Base-by-base conservation (phyloP, 2,888 invertebrate species). In the Pecten maximus region DNA sequence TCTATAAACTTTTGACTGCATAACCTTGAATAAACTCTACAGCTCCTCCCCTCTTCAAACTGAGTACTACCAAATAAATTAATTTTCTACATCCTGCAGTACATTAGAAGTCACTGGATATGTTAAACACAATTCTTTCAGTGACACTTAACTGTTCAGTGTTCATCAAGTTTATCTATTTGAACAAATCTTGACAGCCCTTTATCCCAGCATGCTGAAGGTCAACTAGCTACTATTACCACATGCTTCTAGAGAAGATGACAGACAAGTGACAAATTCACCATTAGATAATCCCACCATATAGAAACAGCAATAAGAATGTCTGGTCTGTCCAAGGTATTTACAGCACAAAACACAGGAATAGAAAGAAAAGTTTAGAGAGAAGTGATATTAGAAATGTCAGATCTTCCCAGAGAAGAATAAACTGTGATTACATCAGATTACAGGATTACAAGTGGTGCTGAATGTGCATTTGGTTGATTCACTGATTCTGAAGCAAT, bases 401-500 rank as follows among this genome's bases (percentile, higher is more conserved):
- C 44, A 10, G 8, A 6, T 12, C 12, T 6, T 44, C 6, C 44
- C 6, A 44, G 6, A 44, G 44, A 44, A 44, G 44, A n/a, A n/a
- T n/a, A n/a, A n/a, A 19, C 0, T 74, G 74, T 74, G 8, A 74
- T 74, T 10, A 15, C 10, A 35, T 74, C 23, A 74, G 28, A 60
- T 28, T 10, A 54, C 50, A 54, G 19, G 4, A 60, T 28, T 28
- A 74, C 15, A 19, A 28, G 74, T 35, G 35, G 74, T 74, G 74
- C 74, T 74, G 28, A 74, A 10, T 60, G 28, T 35, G 35, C 23
- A 35, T 74, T 6, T 28, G 74, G 74, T 28, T 74, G 74, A 74
- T 74, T 74, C 74, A 74, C 74, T 74, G 74, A 74, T 74, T 35
- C 74, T 23, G 10, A 74, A 74, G 35, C 74, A 74, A 74, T 74